phyloP scores from a whole-genome alignment of 2,113 vertebrate species.

The Ranitomeya imitator region DNA sequence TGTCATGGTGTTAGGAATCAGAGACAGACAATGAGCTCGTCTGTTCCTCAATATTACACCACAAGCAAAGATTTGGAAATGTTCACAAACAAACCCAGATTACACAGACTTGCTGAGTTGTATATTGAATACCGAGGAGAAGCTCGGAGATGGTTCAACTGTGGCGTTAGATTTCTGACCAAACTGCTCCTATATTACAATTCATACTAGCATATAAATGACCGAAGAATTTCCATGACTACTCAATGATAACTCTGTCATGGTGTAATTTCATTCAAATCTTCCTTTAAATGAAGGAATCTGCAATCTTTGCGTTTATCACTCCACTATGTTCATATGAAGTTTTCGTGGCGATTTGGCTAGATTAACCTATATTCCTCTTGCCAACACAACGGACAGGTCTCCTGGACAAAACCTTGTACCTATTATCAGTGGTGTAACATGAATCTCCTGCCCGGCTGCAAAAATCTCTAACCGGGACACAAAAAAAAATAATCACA shows the following conservation, averaged over 20 bases:
- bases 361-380: background rate
- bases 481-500: too few relatives aligned
- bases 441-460: too few relatives aligned
- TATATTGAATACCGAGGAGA: background rate
- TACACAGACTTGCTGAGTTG: background rate
- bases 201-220: background rate
- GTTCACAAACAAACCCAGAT: conserved; percentile 21
- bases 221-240: background rate
- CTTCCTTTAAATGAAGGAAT: background rate
- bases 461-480: too few relatives aligned
- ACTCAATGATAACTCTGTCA: background rate
- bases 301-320: background rate
- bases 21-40: conserved; percentile 70
- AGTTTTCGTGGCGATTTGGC: background rate
- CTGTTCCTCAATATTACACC: conserved; percentile 69
- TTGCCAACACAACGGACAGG: background rate
- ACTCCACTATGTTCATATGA: background rate
- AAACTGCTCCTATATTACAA: background rate
- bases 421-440: background rate
- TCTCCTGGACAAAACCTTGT: background rate
- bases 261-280: background rate
- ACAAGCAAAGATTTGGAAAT: conserved; percentile 54
- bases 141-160: background rate
- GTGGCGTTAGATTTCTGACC: background rate
- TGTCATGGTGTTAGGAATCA: conserved; percentile 61